Percentiles rank a stretch among this genome's conserved stretches.
These are phyloP conservation scores for Rhynchonycteris naso DNA, from an alignment of 2,797 vertebrate species.

Conservation along the genomic window DNA sequence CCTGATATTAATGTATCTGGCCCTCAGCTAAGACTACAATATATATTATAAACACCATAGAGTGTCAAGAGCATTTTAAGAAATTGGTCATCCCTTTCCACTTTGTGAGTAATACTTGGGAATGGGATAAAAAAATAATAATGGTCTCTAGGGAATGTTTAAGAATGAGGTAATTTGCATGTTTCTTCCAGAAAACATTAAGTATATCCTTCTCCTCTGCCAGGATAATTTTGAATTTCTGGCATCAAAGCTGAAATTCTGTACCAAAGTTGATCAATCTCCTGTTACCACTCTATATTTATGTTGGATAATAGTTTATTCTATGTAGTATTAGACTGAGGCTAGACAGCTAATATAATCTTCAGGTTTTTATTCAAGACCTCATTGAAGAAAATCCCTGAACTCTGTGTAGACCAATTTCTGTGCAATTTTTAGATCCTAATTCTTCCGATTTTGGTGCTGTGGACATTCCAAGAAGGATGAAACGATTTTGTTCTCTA, in stretches of 20 bases:
- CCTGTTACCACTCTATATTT: conserved; percentile 64
- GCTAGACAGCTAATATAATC: conserved; percentile 41
- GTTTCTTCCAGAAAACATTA: conserved; percentile 79
- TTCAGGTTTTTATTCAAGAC: conserved; percentile 48
- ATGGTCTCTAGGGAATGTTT: conserved; percentile 69
- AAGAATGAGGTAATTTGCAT: conserved; percentile 79
- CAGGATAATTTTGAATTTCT: conserved; percentile 78
- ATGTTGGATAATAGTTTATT: conserved; percentile 53
- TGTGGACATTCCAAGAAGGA: conserved; percentile 18
- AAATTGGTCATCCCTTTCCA: conserved; percentile 77
- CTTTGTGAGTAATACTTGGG: conserved; percentile 79
- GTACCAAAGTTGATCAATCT: conserved; percentile 74
- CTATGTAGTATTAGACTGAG: background rate
- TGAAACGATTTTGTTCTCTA: conserved; percentile 14
- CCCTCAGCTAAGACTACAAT: conserved; percentile 53
- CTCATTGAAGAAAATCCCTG: conserved; percentile 62
- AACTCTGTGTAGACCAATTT: background rate
- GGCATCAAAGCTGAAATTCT: conserved; percentile 74
- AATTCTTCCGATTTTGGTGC: conserved; percentile 36
- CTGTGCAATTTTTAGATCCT: conserved; percentile 48
- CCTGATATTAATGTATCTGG: conserved; percentile 55
- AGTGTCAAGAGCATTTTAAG: conserved; percentile 76
- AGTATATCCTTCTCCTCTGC: conserved; percentile 70
- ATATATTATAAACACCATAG: conserved; percentile 71
- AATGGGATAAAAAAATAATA: conserved; percentile 80